These are phyloP conservation scores for Saccopteryx bilineata DNA, from an alignment of 2,113 vertebrate species.

Conservation along the genomic window DNA sequence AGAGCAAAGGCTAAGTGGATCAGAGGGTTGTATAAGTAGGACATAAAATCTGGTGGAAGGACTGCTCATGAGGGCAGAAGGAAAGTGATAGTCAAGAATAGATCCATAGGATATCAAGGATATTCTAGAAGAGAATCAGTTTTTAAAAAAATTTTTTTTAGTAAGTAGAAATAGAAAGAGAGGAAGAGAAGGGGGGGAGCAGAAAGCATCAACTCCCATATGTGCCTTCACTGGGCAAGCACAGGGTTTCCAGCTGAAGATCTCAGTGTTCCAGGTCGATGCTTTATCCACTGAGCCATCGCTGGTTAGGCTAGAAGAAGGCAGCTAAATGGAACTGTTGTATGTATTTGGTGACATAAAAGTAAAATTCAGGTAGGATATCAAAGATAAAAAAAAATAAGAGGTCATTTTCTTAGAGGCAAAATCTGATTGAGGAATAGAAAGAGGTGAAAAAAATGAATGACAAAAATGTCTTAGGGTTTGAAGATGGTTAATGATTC, in stretches of 20 bases:
- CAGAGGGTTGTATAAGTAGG: neutral
- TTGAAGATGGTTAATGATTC: neutral
- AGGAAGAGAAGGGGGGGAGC: no score
- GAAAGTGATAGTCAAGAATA: neutral
- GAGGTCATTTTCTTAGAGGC: neutral
- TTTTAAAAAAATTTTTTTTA: neutral
- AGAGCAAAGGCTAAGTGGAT: neutral
- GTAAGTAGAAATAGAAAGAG: no score
- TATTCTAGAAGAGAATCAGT: neutral
- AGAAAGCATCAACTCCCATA: no score
- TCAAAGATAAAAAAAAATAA: neutral
- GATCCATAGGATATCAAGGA: neutral
- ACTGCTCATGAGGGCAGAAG: neutral
- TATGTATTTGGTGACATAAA: neutral
- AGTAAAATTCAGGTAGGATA: neutral
- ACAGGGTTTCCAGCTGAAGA: no score
- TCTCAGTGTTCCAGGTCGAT: no score
- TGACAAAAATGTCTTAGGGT: neutral
- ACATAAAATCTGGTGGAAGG: neutral
- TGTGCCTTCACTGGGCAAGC: no score
- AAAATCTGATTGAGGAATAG: neutral
- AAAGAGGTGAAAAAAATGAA: neutral
- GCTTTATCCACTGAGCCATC: no score
- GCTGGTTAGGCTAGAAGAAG: neutral
- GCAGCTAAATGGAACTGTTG: neutral